phyloP scores from a whole-genome alignment of 2,113 vertebrate species.

The Coryphaenoides rupestris region DNA sequence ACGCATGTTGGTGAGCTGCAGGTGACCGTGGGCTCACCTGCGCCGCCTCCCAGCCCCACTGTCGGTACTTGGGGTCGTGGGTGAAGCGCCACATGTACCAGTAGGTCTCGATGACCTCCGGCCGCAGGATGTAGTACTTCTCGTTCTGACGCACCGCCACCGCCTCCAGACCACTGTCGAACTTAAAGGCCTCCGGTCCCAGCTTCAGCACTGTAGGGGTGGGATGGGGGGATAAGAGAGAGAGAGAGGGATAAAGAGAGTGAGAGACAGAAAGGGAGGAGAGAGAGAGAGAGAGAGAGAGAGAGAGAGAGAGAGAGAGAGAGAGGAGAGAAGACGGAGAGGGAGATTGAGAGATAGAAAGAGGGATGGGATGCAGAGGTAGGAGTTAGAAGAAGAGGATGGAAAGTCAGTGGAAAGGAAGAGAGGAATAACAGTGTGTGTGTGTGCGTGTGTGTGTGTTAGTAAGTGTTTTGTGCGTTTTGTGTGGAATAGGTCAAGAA shows the following conservation, averaged over 20 bases:
- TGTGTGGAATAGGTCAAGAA: too few relatives aligned
- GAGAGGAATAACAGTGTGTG: too few relatives aligned
- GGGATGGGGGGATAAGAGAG: too few relatives aligned
- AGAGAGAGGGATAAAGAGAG: neutral
- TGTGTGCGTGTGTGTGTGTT: too few relatives aligned
- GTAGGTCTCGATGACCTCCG: constrained; percentile 98
- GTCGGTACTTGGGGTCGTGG: constrained; percentile 93
- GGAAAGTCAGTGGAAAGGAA: too few relatives aligned
- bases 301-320: too few relatives aligned
- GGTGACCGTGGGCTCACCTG: constrained; percentile 73
- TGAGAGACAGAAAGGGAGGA: neutral
- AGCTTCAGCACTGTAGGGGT: constrained; percentile 83
- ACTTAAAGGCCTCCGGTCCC: constrained; percentile 97
- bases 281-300: neutral
- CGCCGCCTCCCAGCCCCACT: constrained; percentile 97
- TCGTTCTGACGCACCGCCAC: constrained; percentile 96
- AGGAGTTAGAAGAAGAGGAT: too few relatives aligned
- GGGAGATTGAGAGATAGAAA: too few relatives aligned
- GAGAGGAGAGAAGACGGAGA: too few relatives aligned
- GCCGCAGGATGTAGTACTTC: constrained; percentile 96
- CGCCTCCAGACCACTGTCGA: constrained; percentile 92
- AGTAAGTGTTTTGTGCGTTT: too few relatives aligned
- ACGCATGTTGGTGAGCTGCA: neutral
- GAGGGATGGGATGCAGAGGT: too few relatives aligned
- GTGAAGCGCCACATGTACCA: constrained; percentile 99